phyloP scores from a whole-genome alignment of 1,140 invertebrate genomes.

The Drosophila nikananu region DNA sequence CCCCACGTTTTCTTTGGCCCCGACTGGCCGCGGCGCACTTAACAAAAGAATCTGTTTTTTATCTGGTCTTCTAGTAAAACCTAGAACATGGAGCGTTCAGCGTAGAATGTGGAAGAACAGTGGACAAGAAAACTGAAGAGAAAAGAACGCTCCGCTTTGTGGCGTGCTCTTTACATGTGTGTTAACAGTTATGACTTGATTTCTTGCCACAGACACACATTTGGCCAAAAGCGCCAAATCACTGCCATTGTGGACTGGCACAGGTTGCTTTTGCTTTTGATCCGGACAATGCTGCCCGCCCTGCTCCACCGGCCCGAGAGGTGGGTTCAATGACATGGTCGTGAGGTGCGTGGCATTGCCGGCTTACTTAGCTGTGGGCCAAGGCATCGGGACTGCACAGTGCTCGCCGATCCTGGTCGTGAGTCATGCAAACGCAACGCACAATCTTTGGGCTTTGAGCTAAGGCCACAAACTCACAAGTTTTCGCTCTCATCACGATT shows the following conservation, averaged over 20 bases:
- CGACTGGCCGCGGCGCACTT: constrained; percentile 40
- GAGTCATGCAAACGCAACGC: constrained; percentile 44
- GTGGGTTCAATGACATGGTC: constrained; percentile 45
- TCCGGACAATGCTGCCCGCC: constrained; percentile 39
- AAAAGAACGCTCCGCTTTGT: constrained; percentile 45
- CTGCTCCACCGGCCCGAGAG: constrained; percentile 7
- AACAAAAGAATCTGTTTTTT: constrained; percentile 51
- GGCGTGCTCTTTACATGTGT: constrained; percentile 44
- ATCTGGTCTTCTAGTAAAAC: constrained; percentile 20
- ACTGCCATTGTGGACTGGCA: constrained; percentile 50
- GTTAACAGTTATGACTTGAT: constrained; percentile 75
- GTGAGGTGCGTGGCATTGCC: constrained; percentile 24
- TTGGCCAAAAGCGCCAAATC: constrained; percentile 67
- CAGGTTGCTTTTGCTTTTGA: constrained; percentile 54
- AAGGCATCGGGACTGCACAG: constrained; percentile 12
- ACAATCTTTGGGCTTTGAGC: constrained; percentile 14
- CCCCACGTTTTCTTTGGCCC: constrained; percentile 40
- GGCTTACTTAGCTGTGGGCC: constrained; percentile 9
- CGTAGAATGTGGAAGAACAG: constrained; percentile 12
- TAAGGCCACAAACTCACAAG: constrained; percentile 1
- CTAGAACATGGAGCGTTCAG: background rate
- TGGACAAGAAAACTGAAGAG: background rate
- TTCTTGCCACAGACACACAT: constrained; percentile 65
- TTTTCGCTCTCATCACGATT: constrained; percentile 56
- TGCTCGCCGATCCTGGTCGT: constrained; percentile 34